Percentiles rank a stretch among this genome's conserved stretches.
Conservation (phyloP, 2,888 invertebrate species). For the Phlogophora meticulosa region DNA sequence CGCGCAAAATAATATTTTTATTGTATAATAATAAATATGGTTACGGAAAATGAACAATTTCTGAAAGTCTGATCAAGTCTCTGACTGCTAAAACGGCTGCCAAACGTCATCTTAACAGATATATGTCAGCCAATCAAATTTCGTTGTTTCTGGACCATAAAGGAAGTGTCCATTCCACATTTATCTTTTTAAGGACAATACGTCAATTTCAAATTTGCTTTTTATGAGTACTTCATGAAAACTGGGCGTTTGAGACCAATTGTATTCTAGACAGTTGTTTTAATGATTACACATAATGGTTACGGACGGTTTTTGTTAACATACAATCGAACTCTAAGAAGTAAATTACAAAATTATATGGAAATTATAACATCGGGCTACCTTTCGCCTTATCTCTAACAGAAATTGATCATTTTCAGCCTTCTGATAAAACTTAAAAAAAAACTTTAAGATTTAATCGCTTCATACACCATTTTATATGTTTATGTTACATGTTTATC, state of each 20-base stretch:
- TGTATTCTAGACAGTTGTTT: too few species aligned
- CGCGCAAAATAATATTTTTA: slow-evolving; percentile 61
- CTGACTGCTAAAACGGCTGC: neutral
- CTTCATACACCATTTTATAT: slow-evolving; percentile 79
- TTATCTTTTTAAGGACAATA: too few species aligned
- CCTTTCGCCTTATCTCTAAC: neutral
- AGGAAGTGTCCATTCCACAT: too few species aligned
- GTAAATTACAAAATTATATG: too few species aligned
- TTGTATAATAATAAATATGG: slow-evolving; percentile 42
- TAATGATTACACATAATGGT: too few species aligned
- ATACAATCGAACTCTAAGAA: too few species aligned
- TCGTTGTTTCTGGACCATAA: neutral
- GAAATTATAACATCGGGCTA: too few species aligned
- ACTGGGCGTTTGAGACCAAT: too few species aligned
- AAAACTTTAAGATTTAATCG: slow-evolving; percentile 54
- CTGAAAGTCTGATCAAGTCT: neutral
- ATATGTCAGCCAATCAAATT: neutral
- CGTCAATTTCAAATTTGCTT: too few species aligned
- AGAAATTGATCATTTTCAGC: slow-evolving; percentile 44
- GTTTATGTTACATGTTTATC: slow-evolving; percentile 80
- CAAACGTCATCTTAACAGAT: too few species aligned
- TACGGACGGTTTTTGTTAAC: too few species aligned
- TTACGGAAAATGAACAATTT: slow-evolving; percentile 43
- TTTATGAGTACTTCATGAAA: too few species aligned
- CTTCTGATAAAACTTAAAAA: slow-evolving; percentile 20